Percentiles rank a stretch among this genome's conserved stretches.
Conservation (phyloP, 2,888 invertebrate genomes). For the Machimus atricapillus region DNA sequence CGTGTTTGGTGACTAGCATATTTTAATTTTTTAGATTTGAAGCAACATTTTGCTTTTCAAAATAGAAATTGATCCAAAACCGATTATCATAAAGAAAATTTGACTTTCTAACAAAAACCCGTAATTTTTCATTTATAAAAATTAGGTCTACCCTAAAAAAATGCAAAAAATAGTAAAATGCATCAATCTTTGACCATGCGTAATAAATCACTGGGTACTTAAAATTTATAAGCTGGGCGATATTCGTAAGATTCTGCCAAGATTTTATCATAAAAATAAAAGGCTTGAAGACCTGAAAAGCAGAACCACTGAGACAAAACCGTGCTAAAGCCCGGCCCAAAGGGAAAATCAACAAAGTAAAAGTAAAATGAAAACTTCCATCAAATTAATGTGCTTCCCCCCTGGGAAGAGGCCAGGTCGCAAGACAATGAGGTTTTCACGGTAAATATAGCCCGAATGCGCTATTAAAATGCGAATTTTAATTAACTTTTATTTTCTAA, state of each 20-base stretch:
- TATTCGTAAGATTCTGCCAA: not conserved
- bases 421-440: constrained; percentile 17
- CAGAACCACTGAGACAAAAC: not conserved
- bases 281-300: not conserved
- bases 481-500: constrained; percentile 14
- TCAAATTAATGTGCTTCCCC: not conserved
- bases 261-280: not conserved
- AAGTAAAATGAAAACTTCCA: not conserved
- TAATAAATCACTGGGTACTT: not conserved
- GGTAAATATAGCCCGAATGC: constrained; percentile 1
- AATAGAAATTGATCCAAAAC: no score
- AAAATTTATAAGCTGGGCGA: not conserved
- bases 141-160: not conserved
- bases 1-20: no score
- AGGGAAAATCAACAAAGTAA: not conserved
- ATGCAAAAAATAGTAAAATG: not conserved
- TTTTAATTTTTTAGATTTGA: no score
- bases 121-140: not conserved
- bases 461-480: constrained; percentile 26
- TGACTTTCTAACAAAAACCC: not conserved
- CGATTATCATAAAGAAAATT: not conserved
- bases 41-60: no score
- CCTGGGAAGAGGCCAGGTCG: not conserved
- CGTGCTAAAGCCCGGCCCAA: not conserved
- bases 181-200: not conserved